phyloP scores from a whole-genome alignment of 2,797 vertebrate genomes.

The Coregonus sp. region DNA sequence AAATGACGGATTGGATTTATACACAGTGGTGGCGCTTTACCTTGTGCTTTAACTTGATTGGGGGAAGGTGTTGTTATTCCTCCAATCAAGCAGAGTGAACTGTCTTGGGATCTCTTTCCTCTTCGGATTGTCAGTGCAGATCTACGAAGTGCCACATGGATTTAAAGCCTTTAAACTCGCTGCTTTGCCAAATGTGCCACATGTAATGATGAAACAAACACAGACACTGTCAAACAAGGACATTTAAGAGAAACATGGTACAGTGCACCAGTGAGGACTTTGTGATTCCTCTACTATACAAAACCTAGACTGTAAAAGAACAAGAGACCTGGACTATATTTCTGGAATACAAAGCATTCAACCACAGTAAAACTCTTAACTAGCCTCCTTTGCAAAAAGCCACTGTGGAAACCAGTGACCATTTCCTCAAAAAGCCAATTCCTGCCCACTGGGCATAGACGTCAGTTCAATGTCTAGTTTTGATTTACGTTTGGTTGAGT shows the following conservation, averaged over 20 bases:
- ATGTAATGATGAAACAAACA: constrained; percentile 6
- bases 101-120: not conserved
- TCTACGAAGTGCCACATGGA: not conserved
- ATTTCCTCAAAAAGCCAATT: no score
- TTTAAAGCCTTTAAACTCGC: constrained; percentile 22
- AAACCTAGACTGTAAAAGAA: not conserved
- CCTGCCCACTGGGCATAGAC: no score
- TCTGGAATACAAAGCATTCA: constrained; percentile 18
- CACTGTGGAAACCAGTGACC: no score
- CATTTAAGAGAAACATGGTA: constrained; percentile 23
- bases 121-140: constrained; percentile 4
- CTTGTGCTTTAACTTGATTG: no score
- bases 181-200: constrained; percentile 52
- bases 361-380: not conserved
- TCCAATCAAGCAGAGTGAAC: not conserved
- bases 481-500: no score
- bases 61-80: not conserved
- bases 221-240: constrained; percentile 8
- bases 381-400: no score
- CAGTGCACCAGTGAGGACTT: constrained; percentile 20
- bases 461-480: no score
- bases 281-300: constrained; percentile 14
- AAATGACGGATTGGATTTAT: constrained; percentile 16
- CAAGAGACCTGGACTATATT: constrained; percentile 28
- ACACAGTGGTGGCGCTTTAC: not conserved